A percentile compares a stretch with the other conserved stretches of the same genome.
phyloP scores from a whole-genome alignment of 1,140 invertebrate species.

The Drusus annulatus region DNA sequence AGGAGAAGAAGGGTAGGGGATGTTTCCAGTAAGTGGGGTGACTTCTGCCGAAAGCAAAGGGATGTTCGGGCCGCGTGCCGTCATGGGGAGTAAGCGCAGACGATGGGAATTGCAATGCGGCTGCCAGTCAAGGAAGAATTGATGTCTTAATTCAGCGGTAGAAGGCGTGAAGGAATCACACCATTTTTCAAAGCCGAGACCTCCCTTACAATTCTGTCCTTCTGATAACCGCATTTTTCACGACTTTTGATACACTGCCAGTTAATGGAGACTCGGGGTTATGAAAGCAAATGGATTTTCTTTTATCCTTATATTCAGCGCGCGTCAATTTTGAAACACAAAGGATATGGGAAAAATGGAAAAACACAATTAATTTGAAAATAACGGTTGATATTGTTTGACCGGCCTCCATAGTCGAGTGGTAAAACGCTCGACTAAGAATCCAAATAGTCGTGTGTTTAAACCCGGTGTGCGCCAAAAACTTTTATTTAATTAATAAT shows the following conservation, averaged over 20 bases:
- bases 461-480: too few species aligned
- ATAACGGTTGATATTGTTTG: not conserved
- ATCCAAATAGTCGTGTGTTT: too few species aligned
- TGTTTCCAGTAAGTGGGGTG: constrained; percentile 8
- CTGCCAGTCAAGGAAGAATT: constrained; percentile 47
- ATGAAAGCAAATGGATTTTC: not conserved
- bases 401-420: too few species aligned
- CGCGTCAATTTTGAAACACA: too few species aligned
- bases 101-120: constrained; percentile 48
- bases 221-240: constrained; percentile 30
- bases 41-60: constrained; percentile 54
- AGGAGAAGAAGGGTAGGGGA: not conserved
- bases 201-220: constrained; percentile 19
- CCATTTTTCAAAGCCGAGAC: constrained; percentile 31
- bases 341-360: too few species aligned
- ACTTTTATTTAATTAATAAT: too few species aligned
- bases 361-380: not conserved
- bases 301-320: not conserved
- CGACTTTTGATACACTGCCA: not conserved
- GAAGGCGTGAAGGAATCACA: constrained; percentile 22
- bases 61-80: constrained; percentile 57
- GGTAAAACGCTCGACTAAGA: too few species aligned
- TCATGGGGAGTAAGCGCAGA: constrained; percentile 50
- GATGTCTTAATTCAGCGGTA: constrained; percentile 49
- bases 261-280: not conserved